Conservation (phyloP, 2,797 vertebrate species). For the Delichon dasypus region DNA sequence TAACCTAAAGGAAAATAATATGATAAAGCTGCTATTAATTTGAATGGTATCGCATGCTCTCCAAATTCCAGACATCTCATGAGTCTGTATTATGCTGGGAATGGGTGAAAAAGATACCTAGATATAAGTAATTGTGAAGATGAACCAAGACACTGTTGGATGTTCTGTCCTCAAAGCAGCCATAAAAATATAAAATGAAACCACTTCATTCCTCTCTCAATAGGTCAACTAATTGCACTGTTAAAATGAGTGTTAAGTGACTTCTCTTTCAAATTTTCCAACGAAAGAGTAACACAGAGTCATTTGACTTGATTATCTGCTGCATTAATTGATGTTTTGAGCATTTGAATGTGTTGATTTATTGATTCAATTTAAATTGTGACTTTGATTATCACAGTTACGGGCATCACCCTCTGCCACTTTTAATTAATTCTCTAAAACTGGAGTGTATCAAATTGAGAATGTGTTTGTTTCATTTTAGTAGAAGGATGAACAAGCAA, state of each 20-base stretch:
- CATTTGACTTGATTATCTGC: not conserved
- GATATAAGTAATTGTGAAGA: not conserved
- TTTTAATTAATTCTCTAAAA: slow-evolving; percentile 15
- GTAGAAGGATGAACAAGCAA: not conserved
- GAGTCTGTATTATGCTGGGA: not conserved
- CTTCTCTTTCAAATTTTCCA: not conserved
- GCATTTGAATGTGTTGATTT: not conserved
- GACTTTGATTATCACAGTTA: not conserved
- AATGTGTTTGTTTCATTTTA: not conserved
- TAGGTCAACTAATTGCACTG: not conserved
- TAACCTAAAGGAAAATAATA: not conserved
- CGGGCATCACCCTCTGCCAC: not conserved
- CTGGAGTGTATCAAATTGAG: not conserved
- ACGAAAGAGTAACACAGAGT: not conserved
- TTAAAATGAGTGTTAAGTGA: not conserved
- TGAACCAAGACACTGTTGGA: fast-evolving
- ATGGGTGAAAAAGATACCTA: not conserved
- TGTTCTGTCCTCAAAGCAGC: not conserved
- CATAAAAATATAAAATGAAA: not conserved
- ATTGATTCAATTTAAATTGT: slow-evolving; percentile 12
- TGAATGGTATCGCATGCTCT: not conserved
- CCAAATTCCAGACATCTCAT: not conserved
- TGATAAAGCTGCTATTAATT: not conserved
- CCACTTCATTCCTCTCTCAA: not conserved
- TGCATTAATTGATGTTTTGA: not conserved